Conservation (phyloP, 2,797 vertebrate species). For the Rhinatrema bivittatum region DNA sequence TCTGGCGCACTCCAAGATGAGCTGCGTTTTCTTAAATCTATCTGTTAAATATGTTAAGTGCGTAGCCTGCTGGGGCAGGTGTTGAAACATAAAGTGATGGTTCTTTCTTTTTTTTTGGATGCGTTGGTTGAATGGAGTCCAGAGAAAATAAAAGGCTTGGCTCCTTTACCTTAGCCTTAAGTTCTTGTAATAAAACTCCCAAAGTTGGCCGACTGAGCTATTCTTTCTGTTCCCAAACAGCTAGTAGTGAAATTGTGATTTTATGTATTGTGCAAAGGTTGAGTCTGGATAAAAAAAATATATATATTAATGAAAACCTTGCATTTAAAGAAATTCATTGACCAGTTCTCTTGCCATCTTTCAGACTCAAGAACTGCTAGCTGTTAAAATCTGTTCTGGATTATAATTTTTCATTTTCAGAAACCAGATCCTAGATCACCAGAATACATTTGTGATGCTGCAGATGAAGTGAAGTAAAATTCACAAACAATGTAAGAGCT, state of each 20-base stretch:
- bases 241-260: slow-evolving; percentile 33
- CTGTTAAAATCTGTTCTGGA: slow-evolving; percentile 2
- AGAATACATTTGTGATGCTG: slow-evolving; percentile 31
- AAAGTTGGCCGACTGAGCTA: slow-evolving; percentile 48
- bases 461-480: slow-evolving; percentile 24
- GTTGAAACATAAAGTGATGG: slow-evolving; percentile 49
- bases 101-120: slow-evolving; percentile 49
- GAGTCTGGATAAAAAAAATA: no score
- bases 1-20: no score
- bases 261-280: slow-evolving; percentile 3
- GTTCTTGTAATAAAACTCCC: slow-evolving; percentile 58
- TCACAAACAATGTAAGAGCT: slow-evolving; percentile 22
- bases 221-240: slow-evolving; percentile 30
- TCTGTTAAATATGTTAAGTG: slow-evolving; percentile 29
- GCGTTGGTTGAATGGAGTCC: slow-evolving; percentile 51
- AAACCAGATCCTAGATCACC: no score
- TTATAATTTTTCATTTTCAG: slow-evolving; percentile 5
- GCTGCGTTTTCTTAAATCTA: slow-evolving; percentile 5
- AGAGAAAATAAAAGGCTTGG: slow-evolving; percentile 64
- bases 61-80: no score
- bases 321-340: neutral
- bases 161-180: slow-evolving; percentile 45
- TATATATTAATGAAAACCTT: slow-evolving; percentile 6
- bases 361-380: neutral
- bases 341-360: neutral